Evolutionary conservation across 2,888 invertebrate genomes (phyloP), one percentile per base, ranked within the genome.

Genomic region (Ellobium chinense): DNA sequence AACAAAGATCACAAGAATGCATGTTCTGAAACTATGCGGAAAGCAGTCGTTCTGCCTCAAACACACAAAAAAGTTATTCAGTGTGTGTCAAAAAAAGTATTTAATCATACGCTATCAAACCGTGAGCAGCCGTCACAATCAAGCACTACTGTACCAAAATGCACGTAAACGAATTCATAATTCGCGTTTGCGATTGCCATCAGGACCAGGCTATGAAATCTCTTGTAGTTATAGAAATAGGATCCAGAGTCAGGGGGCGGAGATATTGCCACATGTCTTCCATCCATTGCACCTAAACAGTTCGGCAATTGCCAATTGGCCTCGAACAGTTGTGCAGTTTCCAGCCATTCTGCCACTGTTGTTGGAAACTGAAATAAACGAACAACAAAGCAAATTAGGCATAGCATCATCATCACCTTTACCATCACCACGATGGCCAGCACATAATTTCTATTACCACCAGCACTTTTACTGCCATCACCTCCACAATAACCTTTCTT

Each of bases 241-340:
- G 70, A 70, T 4, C 70, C 70, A 27, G 70, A 70, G 3, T 7
- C 70, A 39, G 70, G 54, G 9, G 70, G 70, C 18, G 56, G 70
- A 39, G 37, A 7, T 46, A 70, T 70, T 14, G 70, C 70, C 2
- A 70, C 24, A 54, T 70, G 70, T 46, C 46, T 70, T 27, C 70
- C 70, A 24, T 70, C 70, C 1, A 70, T 54, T 46, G 70, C 9
- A 2, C 70, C 70, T 1, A 70, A 4, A 54, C 70, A 70, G 29
- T 70, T 70, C 5, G 70, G 70, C 21, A 70, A 70, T 24, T 70
- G 70, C 70, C 70, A 70, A 12, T 54, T 39, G 14, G 39, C 70
- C 46, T 70, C 46, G 24, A 70, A 70, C 24, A 70, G 2, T 5
- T 27, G 24, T 5, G 70, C 56, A 31, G 21, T 4, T 3, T 36